Conservation (phyloP, 2,888 invertebrate genomes). For the Ennomos erosarius region DNA sequence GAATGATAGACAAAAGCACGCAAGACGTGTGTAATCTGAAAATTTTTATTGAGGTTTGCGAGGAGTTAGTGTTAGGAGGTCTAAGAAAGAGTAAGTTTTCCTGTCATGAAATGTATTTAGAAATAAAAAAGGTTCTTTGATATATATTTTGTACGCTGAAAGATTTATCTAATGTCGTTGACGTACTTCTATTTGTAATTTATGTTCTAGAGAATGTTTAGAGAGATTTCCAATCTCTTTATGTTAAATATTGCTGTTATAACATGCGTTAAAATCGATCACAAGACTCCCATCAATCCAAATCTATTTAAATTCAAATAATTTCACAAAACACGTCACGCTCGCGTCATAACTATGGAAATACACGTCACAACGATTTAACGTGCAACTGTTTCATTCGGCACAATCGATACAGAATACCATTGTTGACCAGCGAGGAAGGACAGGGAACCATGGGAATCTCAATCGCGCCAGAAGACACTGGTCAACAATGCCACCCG, state of each 20-base stretch:
- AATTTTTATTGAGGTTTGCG: slow-evolving; percentile 15
- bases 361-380: slow-evolving; percentile 74
- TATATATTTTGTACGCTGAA: no score
- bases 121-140: no score
- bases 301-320: slow-evolving; percentile 62
- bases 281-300: slow-evolving; percentile 50
- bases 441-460: slow-evolving; percentile 72
- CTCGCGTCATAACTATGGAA: slow-evolving; percentile 72
- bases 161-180: no score
- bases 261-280: slow-evolving; percentile 27
- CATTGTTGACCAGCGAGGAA: slow-evolving; percentile 52
- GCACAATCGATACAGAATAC: slow-evolving; percentile 57
- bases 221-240: not conserved
- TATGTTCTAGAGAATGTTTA: no score
- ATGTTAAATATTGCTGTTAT: not conserved
- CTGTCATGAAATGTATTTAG: no score
- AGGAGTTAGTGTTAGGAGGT: not conserved
- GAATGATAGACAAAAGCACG: slow-evolving; percentile 13
- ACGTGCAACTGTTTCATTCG: slow-evolving; percentile 58
- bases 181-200: no score
- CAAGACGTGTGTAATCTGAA: slow-evolving; percentile 7
- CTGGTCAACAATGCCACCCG: slow-evolving; percentile 53
- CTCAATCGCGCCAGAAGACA: slow-evolving; percentile 63
- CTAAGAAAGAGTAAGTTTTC: no score
- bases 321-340: slow-evolving; percentile 68